Conservation (phyloP, 2,113 vertebrate species). For the Macrotus californicus region DNA sequence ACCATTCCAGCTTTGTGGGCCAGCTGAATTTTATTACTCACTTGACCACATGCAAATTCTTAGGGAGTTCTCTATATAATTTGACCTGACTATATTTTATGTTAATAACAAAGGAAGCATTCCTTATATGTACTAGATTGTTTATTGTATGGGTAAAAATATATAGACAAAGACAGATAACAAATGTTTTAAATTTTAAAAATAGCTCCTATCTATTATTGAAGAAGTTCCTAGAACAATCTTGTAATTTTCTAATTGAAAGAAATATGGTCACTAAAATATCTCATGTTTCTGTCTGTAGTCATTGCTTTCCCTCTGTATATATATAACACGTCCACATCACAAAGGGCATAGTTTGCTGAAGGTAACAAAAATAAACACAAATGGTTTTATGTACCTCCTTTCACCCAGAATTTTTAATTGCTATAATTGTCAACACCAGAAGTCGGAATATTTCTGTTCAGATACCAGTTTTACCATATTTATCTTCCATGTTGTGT, state of each 20-base stretch:
- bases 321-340: background rate
- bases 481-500: background rate
- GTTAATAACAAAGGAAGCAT: conserved; percentile 71
- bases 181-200: conserved; percentile 39
- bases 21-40: conserved; percentile 79
- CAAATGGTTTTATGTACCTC: background rate
- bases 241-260: conserved; percentile 1
- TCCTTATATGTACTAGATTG: conserved; percentile 65
- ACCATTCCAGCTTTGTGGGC: conserved; percentile 73
- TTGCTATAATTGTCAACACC: background rate
- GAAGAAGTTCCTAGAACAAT: conserved; percentile 46
- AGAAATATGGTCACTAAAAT: conserved; percentile 12
- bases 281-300: background rate
- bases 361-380: conserved; percentile 8
- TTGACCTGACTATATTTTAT: conserved; percentile 68
- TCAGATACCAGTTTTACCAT: background rate
- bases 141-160: conserved; percentile 33
- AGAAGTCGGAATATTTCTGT: background rate
- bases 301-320: background rate
- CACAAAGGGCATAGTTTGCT: background rate
- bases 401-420: background rate
- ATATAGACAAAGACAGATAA: conserved; percentile 49
- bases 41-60: conserved; percentile 80
- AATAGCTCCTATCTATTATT: conserved; percentile 14
- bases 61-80: conserved; percentile 75